Conservation (phyloP, 1,140 invertebrate genomes). For the Micrasema minimum region DNA sequence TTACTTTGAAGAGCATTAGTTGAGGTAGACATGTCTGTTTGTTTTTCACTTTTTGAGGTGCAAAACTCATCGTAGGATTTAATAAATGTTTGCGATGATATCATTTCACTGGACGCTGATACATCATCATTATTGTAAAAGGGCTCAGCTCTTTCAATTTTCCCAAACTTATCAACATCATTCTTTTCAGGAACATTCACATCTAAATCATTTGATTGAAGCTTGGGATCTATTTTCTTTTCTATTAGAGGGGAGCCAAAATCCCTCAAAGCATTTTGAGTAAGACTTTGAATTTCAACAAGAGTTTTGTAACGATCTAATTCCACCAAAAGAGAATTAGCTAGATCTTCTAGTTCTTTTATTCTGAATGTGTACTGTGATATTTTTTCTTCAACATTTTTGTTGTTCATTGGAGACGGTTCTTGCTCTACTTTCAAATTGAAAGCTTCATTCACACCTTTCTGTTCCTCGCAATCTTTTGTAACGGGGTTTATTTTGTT, state of each 20-base stretch:
- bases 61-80: slow-evolving; percentile 52
- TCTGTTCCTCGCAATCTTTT: slow-evolving; percentile 55
- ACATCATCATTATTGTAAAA: slow-evolving; percentile 51
- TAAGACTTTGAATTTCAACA: slow-evolving; percentile 66
- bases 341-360: slow-evolving; percentile 60
- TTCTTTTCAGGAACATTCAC: slow-evolving; percentile 26
- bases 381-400: slow-evolving; percentile 37
- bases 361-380: slow-evolving; percentile 48
- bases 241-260: slow-evolving; percentile 60
- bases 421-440: slow-evolving; percentile 58
- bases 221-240: slow-evolving; percentile 36
- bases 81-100: slow-evolving; percentile 24
- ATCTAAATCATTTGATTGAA: slow-evolving; percentile 11
- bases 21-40: slow-evolving; percentile 1
- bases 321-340: slow-evolving; percentile 66
- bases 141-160: slow-evolving; percentile 49
- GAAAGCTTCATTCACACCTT: slow-evolving; percentile 61
- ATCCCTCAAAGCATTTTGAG: slow-evolving; percentile 65
- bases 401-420: slow-evolving; percentile 33
- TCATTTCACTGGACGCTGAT: slow-evolving; percentile 23
- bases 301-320: slow-evolving; percentile 67
- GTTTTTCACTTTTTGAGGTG: slow-evolving; percentile 39
- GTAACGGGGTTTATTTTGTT: slow-evolving; percentile 32
- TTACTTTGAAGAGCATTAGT: slow-evolving; percentile 8
- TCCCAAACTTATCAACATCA: slow-evolving; percentile 42